Evolutionary conservation across 2,113 vertebrate species (phyloP), one percentile per base, ranked within the genome.

Genomic region (Anoplopoma fimbria): DNA sequence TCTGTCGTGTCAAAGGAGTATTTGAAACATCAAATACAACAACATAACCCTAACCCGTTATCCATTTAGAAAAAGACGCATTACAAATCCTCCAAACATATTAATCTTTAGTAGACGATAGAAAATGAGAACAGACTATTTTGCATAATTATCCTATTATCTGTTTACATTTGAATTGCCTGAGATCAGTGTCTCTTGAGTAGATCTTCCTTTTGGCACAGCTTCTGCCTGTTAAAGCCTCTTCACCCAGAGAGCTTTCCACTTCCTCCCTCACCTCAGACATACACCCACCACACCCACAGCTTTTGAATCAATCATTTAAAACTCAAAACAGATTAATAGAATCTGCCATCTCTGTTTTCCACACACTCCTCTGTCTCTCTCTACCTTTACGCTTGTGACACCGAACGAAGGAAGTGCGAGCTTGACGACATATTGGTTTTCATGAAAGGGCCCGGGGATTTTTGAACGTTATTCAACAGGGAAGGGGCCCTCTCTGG

Each of bases 391-490:
- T 68, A 47, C 4, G 79, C 55, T 76, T 71, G 70, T 87, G 87
- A 78, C 83, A 77, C 45, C n/a, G 6, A 42, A 75, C 62, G 60
- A 21, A 87, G 88, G 89, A 90, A 85, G 87, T 68, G 58, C 23
- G 29, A 70, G 55, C 36, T 69, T 81, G 53, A 81, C 85, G 82
- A 89, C 69, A 33, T 79, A 75, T 75, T 86, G 83, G 38, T 83
- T 82, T 88, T 90, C 76, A 74, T 86, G 84, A 88, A 75, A 67
- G 70, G 77, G 68, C 69, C 69, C 1, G 36, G 83, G 72, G 77
- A 76, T 79, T 55, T 86, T 57, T 89, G 78, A 90, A 91, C 80
- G 89, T 85, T 69, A 77, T 87, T 90, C 79, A 86, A 80, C 65
- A 82, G 76, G 60, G 55, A 63, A 69, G 51, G 49, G 80, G 53